Conservation (phyloP, 2,113 vertebrate species). For the Callorhinus ursinus region DNA sequence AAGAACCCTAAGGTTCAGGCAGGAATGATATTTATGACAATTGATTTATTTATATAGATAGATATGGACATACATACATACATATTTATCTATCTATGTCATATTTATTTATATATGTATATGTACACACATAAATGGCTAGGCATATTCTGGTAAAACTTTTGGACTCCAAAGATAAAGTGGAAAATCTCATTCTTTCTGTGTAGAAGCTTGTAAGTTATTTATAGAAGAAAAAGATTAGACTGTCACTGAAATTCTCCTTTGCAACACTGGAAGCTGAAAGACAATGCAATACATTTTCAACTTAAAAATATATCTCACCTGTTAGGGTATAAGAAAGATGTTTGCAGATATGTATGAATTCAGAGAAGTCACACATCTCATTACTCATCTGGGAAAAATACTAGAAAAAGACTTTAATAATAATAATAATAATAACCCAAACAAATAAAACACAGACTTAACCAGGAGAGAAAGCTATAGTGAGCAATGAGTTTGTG, state of each 20-base stretch:
- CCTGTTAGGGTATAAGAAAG: background rate
- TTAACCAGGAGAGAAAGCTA: background rate
- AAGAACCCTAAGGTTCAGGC: background rate
- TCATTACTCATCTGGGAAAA: background rate
- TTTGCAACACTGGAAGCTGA: background rate
- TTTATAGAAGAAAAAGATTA: background rate
- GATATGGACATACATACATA: background rate
- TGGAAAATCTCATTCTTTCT: background rate
- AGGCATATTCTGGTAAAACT: background rate
- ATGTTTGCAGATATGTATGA: background rate
- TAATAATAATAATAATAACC: background rate
- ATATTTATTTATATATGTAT: background rate
- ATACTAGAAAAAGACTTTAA: background rate
- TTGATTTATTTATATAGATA: background rate
- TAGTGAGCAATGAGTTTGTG: background rate
- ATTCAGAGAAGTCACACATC: background rate
- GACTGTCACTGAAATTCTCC: background rate
- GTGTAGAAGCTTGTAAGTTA: background rate
- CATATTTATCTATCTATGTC: background rate
- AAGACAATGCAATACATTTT: background rate
- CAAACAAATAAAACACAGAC: background rate
- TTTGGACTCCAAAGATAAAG: conserved; percentile 5
- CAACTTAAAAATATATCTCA: background rate
- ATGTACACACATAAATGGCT: background rate
- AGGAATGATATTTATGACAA: background rate